Evolutionary conservation across 2,797 vertebrate genomes (phyloP).

Genomic region (Coregonus ussuriensis): DNA sequence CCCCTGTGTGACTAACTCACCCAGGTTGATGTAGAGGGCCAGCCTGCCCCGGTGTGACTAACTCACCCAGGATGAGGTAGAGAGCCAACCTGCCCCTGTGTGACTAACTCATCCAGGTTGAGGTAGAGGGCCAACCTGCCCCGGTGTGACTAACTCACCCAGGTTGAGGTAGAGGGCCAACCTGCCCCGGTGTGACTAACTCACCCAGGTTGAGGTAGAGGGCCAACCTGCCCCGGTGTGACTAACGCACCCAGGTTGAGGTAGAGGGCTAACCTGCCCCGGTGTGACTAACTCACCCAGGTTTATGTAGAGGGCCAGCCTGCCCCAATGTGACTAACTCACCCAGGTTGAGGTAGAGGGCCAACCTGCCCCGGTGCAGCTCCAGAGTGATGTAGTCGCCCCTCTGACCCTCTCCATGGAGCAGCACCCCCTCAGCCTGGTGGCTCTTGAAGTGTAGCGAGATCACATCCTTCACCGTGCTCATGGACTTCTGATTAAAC

Average conservation of each 20-base stretch:
- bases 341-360: slow-evolving; percentile 91
- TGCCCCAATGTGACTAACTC: slow-evolving; percentile 33
- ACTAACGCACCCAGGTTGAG: background rate
- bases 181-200: too few species aligned
- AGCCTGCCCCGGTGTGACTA: too few species aligned
- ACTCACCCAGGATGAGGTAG: slow-evolving; percentile 82
- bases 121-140: too few species aligned
- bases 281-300: background rate
- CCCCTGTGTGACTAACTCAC: slow-evolving; percentile 75
- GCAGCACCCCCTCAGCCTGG: slow-evolving; percentile 89
- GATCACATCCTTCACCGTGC: slow-evolving; percentile 95
- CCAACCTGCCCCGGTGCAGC: slow-evolving; percentile 86
- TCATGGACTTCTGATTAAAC: slow-evolving; percentile 98
- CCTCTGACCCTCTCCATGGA: slow-evolving; percentile 94
- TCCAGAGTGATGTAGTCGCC: slow-evolving; percentile 95
- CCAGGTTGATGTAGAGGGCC: too few species aligned
- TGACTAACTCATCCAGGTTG: slow-evolving; percentile 63
- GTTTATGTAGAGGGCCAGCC: background rate
- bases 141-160: too few species aligned
- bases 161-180: too few species aligned
- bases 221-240: background rate
- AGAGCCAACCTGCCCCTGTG: slow-evolving; percentile 68
- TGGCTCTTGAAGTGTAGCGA: slow-evolving; percentile 94
- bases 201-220: background rate
- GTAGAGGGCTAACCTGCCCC: background rate